Percentiles rank a stretch among this genome's conserved stretches.
Conservation (phyloP, 1,140 invertebrate species). For the Drosophila mayri region DNA sequence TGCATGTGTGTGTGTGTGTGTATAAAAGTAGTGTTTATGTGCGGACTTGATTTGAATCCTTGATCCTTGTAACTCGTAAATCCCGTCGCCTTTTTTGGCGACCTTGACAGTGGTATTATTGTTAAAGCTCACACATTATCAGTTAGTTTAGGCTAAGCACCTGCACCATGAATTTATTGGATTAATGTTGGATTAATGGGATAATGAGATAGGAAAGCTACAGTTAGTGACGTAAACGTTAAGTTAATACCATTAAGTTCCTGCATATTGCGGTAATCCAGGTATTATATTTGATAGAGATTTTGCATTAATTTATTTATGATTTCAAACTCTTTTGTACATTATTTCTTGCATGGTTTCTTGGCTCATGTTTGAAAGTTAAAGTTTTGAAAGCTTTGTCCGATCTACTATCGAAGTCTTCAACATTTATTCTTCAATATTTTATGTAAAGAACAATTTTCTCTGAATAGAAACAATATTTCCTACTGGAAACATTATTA, state of each 20-base stretch:
- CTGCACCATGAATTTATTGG: constrained; percentile 47
- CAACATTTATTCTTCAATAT: neutral
- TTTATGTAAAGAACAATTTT: neutral
- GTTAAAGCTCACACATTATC: constrained; percentile 34
- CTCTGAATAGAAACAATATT: neutral
- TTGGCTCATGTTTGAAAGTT: neutral
- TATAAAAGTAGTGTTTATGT: constrained; percentile 40
- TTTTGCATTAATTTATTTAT: neutral
- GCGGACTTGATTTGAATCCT: constrained; percentile 34
- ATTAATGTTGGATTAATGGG: constrained; percentile 26
- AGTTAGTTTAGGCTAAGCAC: constrained; percentile 62
- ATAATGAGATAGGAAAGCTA: constrained; percentile 25
- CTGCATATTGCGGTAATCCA: constrained; percentile 9
- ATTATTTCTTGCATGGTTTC: constrained; percentile 24
- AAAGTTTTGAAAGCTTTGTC: neutral
- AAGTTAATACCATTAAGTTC: constrained; percentile 27
- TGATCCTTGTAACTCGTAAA: constrained; percentile 35
- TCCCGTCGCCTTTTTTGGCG: constrained; percentile 21
- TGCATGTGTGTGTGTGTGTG: constrained; percentile 33
- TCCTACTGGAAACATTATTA: neutral
- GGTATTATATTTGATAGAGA: constrained; percentile 2
- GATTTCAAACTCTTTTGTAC: neutral
- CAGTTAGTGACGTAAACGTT: constrained; percentile 10
- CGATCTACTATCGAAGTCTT: constrained; percentile 1
- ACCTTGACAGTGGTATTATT: constrained; percentile 28